Evolutionary conservation across 2,113 vertebrate species (phyloP).

Genomic region (Ursus arctos): DNA sequence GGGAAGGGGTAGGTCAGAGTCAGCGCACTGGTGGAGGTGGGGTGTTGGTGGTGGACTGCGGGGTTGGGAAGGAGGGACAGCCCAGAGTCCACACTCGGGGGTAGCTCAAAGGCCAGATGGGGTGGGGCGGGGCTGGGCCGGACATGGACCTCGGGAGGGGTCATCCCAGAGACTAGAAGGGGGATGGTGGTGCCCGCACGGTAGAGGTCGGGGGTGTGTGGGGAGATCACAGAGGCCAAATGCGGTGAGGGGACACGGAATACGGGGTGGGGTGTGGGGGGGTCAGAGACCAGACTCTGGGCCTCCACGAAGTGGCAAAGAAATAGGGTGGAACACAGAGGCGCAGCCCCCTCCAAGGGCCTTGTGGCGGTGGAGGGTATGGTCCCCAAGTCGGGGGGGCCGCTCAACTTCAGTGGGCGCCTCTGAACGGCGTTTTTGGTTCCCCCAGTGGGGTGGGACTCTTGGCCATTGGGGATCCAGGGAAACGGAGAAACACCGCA

Average conservation of each 20-base stretch:
- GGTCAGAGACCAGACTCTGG: not conserved
- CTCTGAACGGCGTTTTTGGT: accelerated
- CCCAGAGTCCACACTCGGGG: accelerated
- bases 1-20: not conserved
- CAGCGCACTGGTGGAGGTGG: accelerated
- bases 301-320: accelerated
- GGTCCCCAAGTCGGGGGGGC: accelerated
- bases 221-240: not conserved
- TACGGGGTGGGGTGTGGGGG: too few species aligned
- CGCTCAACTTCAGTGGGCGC: accelerated
- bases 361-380: accelerated
- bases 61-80: accelerated
- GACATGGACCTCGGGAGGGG: accelerated
- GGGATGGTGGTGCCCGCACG: accelerated
- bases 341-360: not conserved
- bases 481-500: not conserved
- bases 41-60: accelerated
- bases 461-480: not conserved
- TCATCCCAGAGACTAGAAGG: not conserved
- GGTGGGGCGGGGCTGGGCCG: accelerated
- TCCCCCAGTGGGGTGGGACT: not conserved
- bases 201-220: accelerated
- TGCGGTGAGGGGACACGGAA: accelerated
- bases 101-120: not conserved
- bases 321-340: too few species aligned